Evolutionary conservation across 2,888 invertebrate species (phyloP), one percentile per base, ranked within the genome.

Genomic region (Chironomus riparius): DNA sequence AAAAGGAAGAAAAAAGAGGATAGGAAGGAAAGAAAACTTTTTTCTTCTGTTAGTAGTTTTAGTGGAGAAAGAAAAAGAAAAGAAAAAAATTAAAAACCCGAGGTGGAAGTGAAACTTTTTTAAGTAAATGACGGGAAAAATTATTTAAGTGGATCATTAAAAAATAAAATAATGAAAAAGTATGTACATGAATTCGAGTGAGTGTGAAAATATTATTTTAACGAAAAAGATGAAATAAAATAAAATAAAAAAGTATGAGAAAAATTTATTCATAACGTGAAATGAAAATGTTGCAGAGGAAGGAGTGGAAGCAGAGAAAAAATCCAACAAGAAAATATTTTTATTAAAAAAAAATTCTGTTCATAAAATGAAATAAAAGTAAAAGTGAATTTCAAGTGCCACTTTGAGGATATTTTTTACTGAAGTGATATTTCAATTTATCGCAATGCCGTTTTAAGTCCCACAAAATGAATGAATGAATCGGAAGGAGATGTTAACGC

Each of bases 371-470:
- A 50, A n/a, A 50, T 50, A 56, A 56, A 56, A 56, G 56, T 56
- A 56, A 56, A 56, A 56, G 56, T 56, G 56, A 56, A 15, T 38
- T 50, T 56, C 56, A 56, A 56, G 56, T 56, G 56, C 56, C 15
- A 56, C 56, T 24, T 65, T 24, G 22, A 24, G 24, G 24, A 65
- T 65, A 24, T 18, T 15, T 15, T 56, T 56, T 15, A 10, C 65
- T 65, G 12, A 21, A 65, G 47, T 48, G 74, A 68, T 68, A 68
- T 74, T 74, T 74, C 65, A 74, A 74, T 74, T 65, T 65, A 65
- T 65, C 24, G 21, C 10, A 65, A 65, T 12, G 56, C 15, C 15
- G 56, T 18, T 15, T 56, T 56, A 18, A 15, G 15, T 6, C 56
- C 18, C 2, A 56, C n/a, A 18, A 15, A 50, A 50, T 3, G 12